Percentiles rank a stretch among this genome's conserved stretches.
These are phyloP conservation scores for Anser cygnoides DNA, from an alignment of 2,113 vertebrate genomes.

Conservation along the genomic window DNA sequence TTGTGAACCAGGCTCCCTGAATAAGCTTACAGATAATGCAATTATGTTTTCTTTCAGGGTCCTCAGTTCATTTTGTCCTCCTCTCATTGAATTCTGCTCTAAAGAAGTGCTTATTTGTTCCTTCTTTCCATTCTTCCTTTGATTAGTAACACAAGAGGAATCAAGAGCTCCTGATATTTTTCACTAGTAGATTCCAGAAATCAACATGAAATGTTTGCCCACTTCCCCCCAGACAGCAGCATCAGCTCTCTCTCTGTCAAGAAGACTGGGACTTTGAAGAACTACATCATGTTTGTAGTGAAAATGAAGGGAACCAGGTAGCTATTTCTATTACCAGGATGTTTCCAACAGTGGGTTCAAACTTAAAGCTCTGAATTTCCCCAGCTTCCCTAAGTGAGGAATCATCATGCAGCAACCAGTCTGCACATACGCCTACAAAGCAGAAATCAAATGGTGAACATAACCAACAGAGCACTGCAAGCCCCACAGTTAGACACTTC, in stretches of 20 bases:
- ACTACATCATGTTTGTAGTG: not conserved
- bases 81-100: not conserved
- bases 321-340: not conserved
- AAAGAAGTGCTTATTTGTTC: not conserved
- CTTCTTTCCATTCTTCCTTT: not conserved
- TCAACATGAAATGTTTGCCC: not conserved
- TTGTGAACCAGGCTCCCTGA: not conserved
- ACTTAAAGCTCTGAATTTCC: not conserved
- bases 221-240: not conserved
- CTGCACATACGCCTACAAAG: not conserved
- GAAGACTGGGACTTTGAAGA: not conserved
- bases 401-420: not conserved
- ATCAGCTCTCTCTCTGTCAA: not conserved
- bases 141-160: not conserved
- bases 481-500: not conserved
- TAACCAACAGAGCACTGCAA: not conserved
- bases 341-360: not conserved
- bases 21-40: not conserved
- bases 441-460: not conserved
- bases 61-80: not conserved
- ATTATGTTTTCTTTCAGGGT: not conserved
- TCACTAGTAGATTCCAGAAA: not conserved
- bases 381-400: not conserved
- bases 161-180: not conserved
- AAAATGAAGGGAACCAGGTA: not conserved